phyloP scores from a whole-genome alignment of 2,113 vertebrate genomes.

The Gadus chalcogrammus region DNA sequence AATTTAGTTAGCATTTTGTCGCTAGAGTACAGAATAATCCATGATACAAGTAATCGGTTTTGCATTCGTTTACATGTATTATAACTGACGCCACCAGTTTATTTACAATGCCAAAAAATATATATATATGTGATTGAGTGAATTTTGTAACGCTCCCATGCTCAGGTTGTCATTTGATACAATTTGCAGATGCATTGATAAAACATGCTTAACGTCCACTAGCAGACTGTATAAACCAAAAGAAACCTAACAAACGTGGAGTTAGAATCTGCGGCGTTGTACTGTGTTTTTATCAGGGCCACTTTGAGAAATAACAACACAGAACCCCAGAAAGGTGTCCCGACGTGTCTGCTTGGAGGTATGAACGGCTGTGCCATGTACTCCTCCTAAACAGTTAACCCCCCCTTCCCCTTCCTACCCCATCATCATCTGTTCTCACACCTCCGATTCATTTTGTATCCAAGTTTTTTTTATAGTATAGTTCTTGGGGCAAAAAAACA shows the following conservation, averaged over 20 bases:
- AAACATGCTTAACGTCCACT: background rate
- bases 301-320: too few species aligned
- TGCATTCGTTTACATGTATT: background rate
- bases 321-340: too few species aligned
- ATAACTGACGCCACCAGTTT: background rate
- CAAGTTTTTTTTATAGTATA: background rate
- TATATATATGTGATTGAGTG: background rate
- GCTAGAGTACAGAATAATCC: background rate
- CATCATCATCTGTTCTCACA: too few species aligned
- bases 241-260: conserved; percentile 12
- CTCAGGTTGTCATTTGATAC: conserved; percentile 43
- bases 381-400: too few species aligned
- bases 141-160: conserved; percentile 20
- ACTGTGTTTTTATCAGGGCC: too few species aligned
- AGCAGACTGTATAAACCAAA: conserved; percentile 39
- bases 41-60: background rate
- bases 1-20: conserved; percentile 11
- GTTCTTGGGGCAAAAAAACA: conserved; percentile 1
- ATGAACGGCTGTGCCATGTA: too few species aligned
- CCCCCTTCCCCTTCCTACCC: too few species aligned
- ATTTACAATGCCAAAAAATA: background rate
- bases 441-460: too few species aligned
- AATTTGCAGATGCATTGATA: conserved; percentile 19
- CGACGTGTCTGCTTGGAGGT: too few species aligned
- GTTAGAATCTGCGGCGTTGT: conserved; percentile 34